Conservation (phyloP, 2,113 vertebrate genomes). For the Ammodytes marinus region DNA sequence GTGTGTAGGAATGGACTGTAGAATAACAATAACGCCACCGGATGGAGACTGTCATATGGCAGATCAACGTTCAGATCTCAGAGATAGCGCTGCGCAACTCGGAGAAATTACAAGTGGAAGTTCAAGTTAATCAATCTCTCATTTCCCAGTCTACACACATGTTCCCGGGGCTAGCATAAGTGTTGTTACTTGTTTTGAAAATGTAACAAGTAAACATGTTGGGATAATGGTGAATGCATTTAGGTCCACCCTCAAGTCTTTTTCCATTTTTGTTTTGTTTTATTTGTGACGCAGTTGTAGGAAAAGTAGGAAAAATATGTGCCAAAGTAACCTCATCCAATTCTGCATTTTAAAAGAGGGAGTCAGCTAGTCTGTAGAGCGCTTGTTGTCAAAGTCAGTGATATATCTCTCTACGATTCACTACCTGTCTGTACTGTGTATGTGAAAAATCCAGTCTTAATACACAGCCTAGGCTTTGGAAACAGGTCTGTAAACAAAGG, state of each 20-base stretch:
- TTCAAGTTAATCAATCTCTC: constrained; percentile 16
- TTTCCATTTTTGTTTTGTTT: neutral
- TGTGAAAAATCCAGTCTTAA: too few species aligned
- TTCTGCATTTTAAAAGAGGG: neutral
- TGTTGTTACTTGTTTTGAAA: neutral
- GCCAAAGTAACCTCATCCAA: neutral
- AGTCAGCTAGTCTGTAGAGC: too few species aligned
- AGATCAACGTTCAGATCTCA: constrained; percentile 27
- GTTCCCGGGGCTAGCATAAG: neutral
- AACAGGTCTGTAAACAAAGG: too few species aligned
- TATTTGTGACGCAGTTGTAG: neutral
- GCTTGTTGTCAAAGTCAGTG: too few species aligned
- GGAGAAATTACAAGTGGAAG: constrained; percentile 22
- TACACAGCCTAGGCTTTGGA: too few species aligned
- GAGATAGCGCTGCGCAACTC: neutral
- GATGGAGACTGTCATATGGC: constrained; percentile 1
- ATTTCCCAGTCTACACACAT: neutral
- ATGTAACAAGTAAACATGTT: neutral
- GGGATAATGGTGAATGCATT: neutral
- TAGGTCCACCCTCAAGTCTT: neutral
- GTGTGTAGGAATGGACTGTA: neutral
- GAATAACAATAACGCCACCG: constrained; percentile 22
- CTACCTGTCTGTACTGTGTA: too few species aligned
- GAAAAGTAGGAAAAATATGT: neutral
- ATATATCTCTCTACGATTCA: too few species aligned